Percentiles rank a stretch among this genome's conserved stretches.
phyloP scores from a whole-genome alignment of 2,888 invertebrate species.

The Rhodophaea formosa region DNA sequence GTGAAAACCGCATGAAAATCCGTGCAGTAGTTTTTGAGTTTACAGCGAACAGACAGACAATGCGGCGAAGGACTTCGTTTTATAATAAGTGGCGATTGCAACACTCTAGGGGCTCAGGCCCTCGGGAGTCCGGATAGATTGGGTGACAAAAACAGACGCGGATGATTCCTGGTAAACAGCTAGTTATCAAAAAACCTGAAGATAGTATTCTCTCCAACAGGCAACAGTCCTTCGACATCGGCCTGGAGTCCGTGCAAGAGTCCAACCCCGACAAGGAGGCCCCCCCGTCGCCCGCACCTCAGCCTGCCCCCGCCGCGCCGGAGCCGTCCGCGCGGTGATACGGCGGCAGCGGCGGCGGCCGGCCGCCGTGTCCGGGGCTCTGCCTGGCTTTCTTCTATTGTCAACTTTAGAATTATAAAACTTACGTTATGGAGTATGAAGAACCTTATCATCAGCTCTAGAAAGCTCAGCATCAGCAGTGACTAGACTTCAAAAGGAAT shows the following conservation, averaged over 20 bases:
- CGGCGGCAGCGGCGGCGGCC: conserved; percentile 17
- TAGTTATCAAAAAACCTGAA: neutral
- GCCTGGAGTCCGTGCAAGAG: conserved; percentile 66
- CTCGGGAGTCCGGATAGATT: no score
- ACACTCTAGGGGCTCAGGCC: no score
- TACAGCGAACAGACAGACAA: no score
- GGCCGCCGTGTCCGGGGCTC: conserved; percentile 17
- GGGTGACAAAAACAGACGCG: no score
- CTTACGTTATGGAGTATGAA: neutral
- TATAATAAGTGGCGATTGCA: no score
- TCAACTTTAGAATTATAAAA: conserved; percentile 11
- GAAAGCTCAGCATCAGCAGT: no score
- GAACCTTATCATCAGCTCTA: no score
- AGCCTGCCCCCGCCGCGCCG: neutral
- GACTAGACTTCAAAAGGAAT: no score
- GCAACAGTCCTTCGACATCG: conserved; percentile 69
- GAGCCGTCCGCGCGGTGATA: conserved; percentile 35
- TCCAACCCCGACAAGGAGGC: conserved; percentile 22
- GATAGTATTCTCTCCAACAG: conserved; percentile 35
- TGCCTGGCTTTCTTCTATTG: conserved; percentile 13
- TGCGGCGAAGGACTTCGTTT: no score
- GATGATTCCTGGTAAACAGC: no score
- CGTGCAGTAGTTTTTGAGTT: no score
- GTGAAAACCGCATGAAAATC: no score
- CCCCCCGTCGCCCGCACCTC: neutral